phyloP scores from a whole-genome alignment of 1,140 invertebrate species.

The Leptinotarsa lineolata region DNA sequence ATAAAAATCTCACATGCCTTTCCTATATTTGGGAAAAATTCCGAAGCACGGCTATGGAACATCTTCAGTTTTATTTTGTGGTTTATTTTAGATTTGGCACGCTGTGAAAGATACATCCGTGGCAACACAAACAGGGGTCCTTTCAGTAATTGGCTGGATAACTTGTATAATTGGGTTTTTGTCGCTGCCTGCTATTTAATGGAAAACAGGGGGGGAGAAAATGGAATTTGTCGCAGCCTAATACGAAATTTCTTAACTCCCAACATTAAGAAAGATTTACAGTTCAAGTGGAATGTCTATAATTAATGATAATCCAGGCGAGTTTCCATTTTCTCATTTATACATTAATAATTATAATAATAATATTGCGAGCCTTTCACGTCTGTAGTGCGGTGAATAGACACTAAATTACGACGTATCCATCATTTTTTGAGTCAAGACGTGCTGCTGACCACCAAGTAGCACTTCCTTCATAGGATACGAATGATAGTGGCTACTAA shows the following conservation, averaged over 20 bases:
- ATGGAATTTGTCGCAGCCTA: conserved; percentile 5
- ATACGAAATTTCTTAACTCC: background rate
- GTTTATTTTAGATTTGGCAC: conserved; percentile 37
- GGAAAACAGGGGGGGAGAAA: conserved; percentile 15
- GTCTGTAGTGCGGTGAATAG: too few relatives aligned
- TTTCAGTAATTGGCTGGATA: conserved; percentile 39
- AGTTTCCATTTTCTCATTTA: background rate
- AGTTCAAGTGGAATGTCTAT: background rate
- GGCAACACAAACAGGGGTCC: conserved; percentile 35
- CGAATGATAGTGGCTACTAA: too few relatives aligned
- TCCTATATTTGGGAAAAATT: background rate
- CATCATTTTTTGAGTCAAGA: too few relatives aligned
- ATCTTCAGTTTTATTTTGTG: conserved; percentile 16
- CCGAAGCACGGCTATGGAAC: background rate
- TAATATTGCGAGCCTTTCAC: too few relatives aligned
- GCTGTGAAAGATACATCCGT: conserved; percentile 9
- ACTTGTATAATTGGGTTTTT: conserved; percentile 40
- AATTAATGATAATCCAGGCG: background rate
- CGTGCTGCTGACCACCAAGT: too few relatives aligned
- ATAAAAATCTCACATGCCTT: too few relatives aligned
- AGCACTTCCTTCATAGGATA: too few relatives aligned
- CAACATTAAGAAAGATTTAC: background rate
- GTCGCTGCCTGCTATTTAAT: conserved; percentile 33
- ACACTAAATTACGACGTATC: too few relatives aligned
- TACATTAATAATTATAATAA: too few relatives aligned